Conservation (phyloP, 2,797 vertebrate species). For the Centroberyx gerrardi region DNA sequence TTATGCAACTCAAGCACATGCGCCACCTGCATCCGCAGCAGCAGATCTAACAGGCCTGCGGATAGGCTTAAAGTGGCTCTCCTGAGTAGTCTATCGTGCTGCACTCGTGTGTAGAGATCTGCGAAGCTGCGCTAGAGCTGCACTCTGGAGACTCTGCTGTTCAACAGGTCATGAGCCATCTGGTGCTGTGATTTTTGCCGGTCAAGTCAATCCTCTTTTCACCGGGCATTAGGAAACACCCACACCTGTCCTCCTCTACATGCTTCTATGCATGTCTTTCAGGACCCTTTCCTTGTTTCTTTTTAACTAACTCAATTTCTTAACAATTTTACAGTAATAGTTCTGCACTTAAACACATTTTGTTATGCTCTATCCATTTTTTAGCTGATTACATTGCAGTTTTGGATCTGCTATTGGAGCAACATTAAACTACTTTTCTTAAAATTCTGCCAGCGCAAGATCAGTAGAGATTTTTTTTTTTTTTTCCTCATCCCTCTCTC, state of each 20-base stretch:
- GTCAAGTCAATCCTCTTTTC: constrained; percentile 56
- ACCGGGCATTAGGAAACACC: not conserved
- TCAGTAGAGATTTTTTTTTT: not conserved
- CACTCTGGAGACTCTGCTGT: not conserved
- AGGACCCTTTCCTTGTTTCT: not conserved
- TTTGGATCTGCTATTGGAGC: not conserved
- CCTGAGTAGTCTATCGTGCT: not conserved
- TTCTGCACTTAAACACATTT: not conserved
- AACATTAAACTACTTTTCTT: not conserved
- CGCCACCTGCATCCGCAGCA: constrained; percentile 9
- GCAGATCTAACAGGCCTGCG: not conserved
- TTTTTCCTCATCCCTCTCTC: not conserved
- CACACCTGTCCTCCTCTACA: constrained; percentile 29
- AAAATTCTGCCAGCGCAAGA: not conserved
- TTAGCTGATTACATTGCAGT: not conserved
- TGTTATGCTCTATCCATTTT: not conserved
- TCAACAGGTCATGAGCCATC: constrained; percentile 42
- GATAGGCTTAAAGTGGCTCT: not conserved
- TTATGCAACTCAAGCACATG: constrained; percentile 32
- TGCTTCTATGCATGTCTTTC: not conserved
- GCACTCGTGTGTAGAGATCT: constrained; percentile 24
- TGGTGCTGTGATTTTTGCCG: constrained; percentile 37
- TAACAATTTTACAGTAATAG: not conserved
- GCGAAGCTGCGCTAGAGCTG: constrained; percentile 1
- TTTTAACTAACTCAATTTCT: not conserved